Percentiles rank a stretch among this genome's conserved stretches.
Evolutionary conservation across 1,140 invertebrate genomes (phyloP).

Genomic region (Zelostemma sp.): DNA sequence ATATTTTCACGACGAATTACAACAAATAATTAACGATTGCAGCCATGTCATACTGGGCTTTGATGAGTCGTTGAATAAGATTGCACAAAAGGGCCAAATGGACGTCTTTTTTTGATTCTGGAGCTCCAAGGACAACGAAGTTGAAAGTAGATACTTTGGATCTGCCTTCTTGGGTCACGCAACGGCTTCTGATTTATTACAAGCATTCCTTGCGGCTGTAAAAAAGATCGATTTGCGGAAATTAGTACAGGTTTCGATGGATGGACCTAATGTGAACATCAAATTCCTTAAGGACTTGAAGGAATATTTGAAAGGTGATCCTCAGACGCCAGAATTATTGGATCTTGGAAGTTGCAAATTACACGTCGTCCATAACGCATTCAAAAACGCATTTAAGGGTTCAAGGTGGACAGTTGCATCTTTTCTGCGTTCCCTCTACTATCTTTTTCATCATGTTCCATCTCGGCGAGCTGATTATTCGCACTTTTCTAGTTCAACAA

Average conservation of each 20-base stretch:
- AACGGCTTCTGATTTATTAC: too few relatives aligned
- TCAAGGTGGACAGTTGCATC: too few relatives aligned
- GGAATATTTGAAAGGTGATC: neutral
- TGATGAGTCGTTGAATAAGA: slow-evolving; percentile 35
- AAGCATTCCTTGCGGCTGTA: too few relatives aligned
- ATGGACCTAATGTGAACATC: too few relatives aligned
- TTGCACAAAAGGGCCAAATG: slow-evolving; percentile 30
- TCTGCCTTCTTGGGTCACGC: slow-evolving; percentile 4
- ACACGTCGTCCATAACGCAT: slow-evolving; percentile 1
- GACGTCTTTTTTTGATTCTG: slow-evolving; percentile 31
- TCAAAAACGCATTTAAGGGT: neutral
- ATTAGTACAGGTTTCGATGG: too few relatives aligned
- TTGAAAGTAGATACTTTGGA: neutral
- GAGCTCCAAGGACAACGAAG: slow-evolving; percentile 10
- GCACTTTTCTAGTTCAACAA: neutral
- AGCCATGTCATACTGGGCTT: slow-evolving; percentile 21
- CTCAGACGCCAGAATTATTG: neutral
- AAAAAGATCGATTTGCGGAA: too few relatives aligned
- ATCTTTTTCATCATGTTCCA: slow-evolving; percentile 7
- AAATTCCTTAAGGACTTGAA: neutral
- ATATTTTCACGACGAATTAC: slow-evolving; percentile 6
- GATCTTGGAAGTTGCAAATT: slow-evolving; percentile 4
- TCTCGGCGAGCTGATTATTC: slow-evolving; percentile 20
- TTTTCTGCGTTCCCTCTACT: too few relatives aligned
- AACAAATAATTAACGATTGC: slow-evolving; percentile 4